Base-by-base conservation (phyloP, 2,888 invertebrate species). In the Erebia palarica region DNA sequence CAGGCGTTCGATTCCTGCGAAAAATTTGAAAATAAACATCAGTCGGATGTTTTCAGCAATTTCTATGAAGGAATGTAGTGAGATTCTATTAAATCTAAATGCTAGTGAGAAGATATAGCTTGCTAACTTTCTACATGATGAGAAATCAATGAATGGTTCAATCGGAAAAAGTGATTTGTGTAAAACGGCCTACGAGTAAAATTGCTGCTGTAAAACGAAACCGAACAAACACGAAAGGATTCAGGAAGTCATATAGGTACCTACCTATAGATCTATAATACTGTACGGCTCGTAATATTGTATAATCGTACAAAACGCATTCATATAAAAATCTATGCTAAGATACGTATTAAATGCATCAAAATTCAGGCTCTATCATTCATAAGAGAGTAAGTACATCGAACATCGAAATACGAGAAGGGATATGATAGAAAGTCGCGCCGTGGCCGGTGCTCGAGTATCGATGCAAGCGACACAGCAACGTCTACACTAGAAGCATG, bases 1-100 rank as follows among this genome's bases (percentile, higher is more conserved):
- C 96, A 97, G 96, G 97, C 97, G 94, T 97, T 97, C 92, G 97
- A 97, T 94, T 97, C 96, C 96, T 96, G 92, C 81, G 94, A 94
- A 89, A 90, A 86, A 90, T 90, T 90, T 86, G 80, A 88, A 90
- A 92, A 87, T 83, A 84, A 78, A 80, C 84, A 81, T 86, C 81
- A 86, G 86, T 90, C 87, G 89, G 80, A 85, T 84, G 84, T 84
- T 82, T 86, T 86, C 81, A 78, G 85, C 80, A 81, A 83, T 77
- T 82, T 78, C 74, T 77, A 76, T 74, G 72, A 76, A 69, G 73
- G 36, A 60, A 75, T 76, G 73, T 61, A 74, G 86, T 89, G 87
- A 87, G 79, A 76, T 83, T 80, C 80, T 73, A 68, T 68, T 81
- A 78, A 44, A 90, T 84, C 74, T 84, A 87, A 87, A 87, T 81